phyloP scores from a whole-genome alignment of 92 coral and sea anemone genomes.

The Heteractis magnifica region DNA sequence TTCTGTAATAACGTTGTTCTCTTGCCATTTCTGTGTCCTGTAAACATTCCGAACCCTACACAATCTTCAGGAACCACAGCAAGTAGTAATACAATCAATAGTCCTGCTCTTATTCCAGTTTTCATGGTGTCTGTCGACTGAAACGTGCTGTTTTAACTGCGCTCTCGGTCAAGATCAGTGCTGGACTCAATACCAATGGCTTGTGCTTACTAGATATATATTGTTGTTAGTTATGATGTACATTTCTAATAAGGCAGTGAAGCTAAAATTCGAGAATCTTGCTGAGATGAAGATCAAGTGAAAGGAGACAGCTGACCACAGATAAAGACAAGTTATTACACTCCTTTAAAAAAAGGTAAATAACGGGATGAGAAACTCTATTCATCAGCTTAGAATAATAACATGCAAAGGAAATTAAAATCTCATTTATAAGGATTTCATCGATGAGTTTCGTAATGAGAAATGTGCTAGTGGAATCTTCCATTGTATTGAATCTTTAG shows the following conservation, averaged over 20 bases:
- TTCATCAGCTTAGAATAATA: not conserved
- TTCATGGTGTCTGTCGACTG: not conserved
- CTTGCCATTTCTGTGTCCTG: constrained; percentile 12
- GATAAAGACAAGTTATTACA: constrained; percentile 11
- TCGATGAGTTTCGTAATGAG: not conserved
- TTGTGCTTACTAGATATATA: not conserved
- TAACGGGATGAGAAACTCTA: not conserved
- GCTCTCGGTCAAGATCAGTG: not conserved
- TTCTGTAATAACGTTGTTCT: not conserved
- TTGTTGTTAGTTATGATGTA: not conserved
- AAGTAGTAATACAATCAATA: not conserved
- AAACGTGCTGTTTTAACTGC: not conserved
- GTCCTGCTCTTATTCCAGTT: not conserved
- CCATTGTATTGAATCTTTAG: too few relatives aligned
- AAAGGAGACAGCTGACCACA: not conserved
- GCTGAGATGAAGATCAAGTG: not conserved
- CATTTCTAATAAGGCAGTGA: not conserved
- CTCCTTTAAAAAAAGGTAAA: not conserved
- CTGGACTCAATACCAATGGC: not conserved
- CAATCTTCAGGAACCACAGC: not conserved
- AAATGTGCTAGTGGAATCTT: not conserved
- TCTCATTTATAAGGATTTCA: not conserved
- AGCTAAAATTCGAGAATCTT: not conserved
- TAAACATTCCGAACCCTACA: not conserved
- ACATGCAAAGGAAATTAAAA: not conserved